These are phyloP conservation scores for Peromyscus polionotus DNA, from an alignment of 2,113 vertebrate species.

Conservation along the genomic window DNA sequence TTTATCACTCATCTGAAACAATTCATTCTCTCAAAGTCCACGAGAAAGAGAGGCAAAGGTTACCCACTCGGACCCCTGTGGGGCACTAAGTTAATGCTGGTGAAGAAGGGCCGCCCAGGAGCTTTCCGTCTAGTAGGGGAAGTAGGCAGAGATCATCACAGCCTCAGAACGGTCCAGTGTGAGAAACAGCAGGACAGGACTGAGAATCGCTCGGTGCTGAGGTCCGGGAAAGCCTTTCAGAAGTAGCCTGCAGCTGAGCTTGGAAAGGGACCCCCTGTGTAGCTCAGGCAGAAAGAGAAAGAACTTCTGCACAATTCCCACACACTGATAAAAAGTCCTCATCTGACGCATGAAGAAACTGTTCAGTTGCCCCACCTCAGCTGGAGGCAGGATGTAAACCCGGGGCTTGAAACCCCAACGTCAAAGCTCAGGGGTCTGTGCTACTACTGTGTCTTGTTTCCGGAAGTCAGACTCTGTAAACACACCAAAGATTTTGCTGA, in stretches of 20 bases:
- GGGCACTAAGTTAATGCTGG: neutral
- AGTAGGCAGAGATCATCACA: neutral
- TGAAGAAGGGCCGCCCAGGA: neutral
- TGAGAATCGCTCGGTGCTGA: neutral
- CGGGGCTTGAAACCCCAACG: neutral
- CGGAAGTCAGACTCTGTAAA: conserved; percentile 44
- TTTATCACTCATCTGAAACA: neutral
- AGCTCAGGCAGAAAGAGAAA: neutral
- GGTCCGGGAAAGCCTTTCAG: neutral
- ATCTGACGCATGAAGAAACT: conserved; percentile 4
- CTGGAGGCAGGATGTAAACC: neutral
- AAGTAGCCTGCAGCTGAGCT: neutral
- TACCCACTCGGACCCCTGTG: neutral
- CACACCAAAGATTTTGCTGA: neutral
- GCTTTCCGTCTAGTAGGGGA: neutral
- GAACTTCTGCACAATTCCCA: neutral
- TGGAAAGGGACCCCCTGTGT: neutral
- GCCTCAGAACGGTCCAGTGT: neutral
- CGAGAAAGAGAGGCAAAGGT: neutral
- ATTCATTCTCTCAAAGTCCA: neutral
- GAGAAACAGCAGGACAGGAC: neutral
- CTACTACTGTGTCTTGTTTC: neutral
- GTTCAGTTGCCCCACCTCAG: neutral
- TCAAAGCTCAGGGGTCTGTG: neutral
- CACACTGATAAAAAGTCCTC: neutral